Percentiles rank a stretch among this genome's conserved stretches.
Conservation (phyloP, 2,797 vertebrate species). For the Petrocephalus sullivani region DNA sequence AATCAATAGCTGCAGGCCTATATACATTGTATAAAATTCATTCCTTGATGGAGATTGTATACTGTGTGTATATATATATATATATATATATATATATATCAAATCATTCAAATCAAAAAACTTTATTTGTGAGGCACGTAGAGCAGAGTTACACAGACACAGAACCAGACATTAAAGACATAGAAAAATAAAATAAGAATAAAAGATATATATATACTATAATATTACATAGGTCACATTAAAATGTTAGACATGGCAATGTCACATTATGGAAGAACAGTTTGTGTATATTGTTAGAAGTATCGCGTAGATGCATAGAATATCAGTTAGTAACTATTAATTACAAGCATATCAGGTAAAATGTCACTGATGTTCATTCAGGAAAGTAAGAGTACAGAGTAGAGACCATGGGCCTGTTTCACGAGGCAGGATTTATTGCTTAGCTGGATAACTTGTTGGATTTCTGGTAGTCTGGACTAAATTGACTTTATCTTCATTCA, state of each 20-base stretch:
- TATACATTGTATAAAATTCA: not conserved
- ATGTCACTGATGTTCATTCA: not conserved
- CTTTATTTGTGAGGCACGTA: too few relatives aligned
- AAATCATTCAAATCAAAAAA: too few relatives aligned
- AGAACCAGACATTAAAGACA: too few relatives aligned
- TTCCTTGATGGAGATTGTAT: not conserved
- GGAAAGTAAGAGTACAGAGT: not conserved
- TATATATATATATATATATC: too few relatives aligned
- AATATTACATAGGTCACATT: not conserved
- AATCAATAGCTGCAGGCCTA: too few relatives aligned
- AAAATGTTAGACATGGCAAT: not conserved
- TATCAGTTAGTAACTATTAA: not conserved
- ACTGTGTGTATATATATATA: not conserved
- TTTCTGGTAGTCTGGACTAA: not conserved
- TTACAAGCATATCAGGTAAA: not conserved
- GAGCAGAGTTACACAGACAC: too few relatives aligned
- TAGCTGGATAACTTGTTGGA: not conserved
- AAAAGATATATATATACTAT: too few relatives aligned
- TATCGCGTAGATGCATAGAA: not conserved
- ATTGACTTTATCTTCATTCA: not conserved
- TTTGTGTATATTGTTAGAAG: not conserved
- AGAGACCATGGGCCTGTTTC: not conserved
- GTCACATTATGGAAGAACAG: not conserved
- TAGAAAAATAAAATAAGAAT: too few relatives aligned
- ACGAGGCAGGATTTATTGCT: not conserved